Percentiles rank a stretch among this genome's conserved stretches.
Conservation (phyloP, 2,113 vertebrate genomes). For the Grallaria varia region DNA sequence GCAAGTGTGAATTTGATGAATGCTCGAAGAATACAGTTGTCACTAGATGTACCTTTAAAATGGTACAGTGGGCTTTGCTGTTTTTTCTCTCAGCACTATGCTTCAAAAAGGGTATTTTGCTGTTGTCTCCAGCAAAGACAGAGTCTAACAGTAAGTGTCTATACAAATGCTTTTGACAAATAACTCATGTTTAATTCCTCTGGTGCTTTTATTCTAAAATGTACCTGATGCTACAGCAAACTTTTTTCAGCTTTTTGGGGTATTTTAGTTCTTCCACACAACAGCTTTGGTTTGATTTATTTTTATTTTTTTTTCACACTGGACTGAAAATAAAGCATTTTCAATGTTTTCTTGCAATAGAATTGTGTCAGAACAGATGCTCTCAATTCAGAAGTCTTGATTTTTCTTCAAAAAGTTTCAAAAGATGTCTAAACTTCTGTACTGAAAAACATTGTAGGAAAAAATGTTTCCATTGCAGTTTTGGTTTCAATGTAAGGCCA, state of each 20-base stretch:
- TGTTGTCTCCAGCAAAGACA: not conserved
- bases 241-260: not conserved
- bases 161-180: not conserved
- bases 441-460: not conserved
- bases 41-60: not conserved
- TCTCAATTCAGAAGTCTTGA: not conserved
- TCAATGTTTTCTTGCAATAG: not conserved
- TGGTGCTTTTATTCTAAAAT: not conserved
- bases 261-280: not conserved
- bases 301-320: not conserved
- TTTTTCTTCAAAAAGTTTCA: not conserved
- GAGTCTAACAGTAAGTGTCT: not conserved
- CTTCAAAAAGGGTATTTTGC: not conserved
- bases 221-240: not conserved
- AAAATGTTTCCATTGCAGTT: not conserved
- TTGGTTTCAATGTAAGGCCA: not conserved
- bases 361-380: conserved; percentile 16
- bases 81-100: not conserved
- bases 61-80: not conserved
- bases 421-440: not conserved
- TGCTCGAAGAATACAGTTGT: not conserved
- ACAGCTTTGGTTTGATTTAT: not conserved
- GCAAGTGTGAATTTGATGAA: not conserved
- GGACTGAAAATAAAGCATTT: conserved; percentile 25
- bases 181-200: not conserved